Percentiles rank a stretch among this genome's conserved stretches.
These are phyloP conservation scores for Ennomos quercinarius DNA, from an alignment of 2,888 invertebrate genomes.

Conservation along the genomic window DNA sequence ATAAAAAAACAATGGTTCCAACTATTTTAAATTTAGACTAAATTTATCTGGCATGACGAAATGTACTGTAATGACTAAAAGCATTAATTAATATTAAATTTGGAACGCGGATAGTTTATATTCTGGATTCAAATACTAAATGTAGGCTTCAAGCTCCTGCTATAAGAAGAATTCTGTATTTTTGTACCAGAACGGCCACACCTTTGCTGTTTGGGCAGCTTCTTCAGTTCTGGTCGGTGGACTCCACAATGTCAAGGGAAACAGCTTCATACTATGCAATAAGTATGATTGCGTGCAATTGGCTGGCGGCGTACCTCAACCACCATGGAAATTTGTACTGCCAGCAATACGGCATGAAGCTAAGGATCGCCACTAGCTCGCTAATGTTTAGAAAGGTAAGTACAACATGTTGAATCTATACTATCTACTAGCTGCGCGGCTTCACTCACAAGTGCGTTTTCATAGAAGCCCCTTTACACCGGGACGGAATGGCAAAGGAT, in stretches of 20 bases:
- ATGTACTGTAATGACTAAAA: too few species aligned
- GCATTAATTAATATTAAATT: too few species aligned
- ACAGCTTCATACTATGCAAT: slow-evolving; percentile 85
- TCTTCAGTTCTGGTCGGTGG: slow-evolving; percentile 81
- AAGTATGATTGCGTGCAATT: slow-evolving; percentile 72
- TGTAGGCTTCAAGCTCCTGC: too few species aligned
- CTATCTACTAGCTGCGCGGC: too few species aligned
- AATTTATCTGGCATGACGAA: too few species aligned
- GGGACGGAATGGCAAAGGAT: too few species aligned
- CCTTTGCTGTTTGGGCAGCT: slow-evolving; percentile 87
- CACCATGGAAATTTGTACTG: slow-evolving; percentile 90
- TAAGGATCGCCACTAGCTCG: slow-evolving; percentile 89
- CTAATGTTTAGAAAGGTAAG: slow-evolving; percentile 91
- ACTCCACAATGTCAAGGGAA: slow-evolving; percentile 66
- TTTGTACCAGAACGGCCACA: slow-evolving; percentile 80
- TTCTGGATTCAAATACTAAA: too few species aligned
- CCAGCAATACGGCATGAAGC: slow-evolving; percentile 89
- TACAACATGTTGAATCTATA: slow-evolving; percentile 1
- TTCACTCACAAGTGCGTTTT: too few species aligned
- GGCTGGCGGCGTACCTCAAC: slow-evolving; percentile 85
- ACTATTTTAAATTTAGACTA: too few species aligned
- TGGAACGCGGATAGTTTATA: too few species aligned
- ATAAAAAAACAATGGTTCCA: too few species aligned
- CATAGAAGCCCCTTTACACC: too few species aligned
- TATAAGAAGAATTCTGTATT: neutral